These are phyloP conservation scores for Florisuga fusca DNA, from an alignment of 2,797 vertebrate genomes.

Conservation along the genomic window DNA sequence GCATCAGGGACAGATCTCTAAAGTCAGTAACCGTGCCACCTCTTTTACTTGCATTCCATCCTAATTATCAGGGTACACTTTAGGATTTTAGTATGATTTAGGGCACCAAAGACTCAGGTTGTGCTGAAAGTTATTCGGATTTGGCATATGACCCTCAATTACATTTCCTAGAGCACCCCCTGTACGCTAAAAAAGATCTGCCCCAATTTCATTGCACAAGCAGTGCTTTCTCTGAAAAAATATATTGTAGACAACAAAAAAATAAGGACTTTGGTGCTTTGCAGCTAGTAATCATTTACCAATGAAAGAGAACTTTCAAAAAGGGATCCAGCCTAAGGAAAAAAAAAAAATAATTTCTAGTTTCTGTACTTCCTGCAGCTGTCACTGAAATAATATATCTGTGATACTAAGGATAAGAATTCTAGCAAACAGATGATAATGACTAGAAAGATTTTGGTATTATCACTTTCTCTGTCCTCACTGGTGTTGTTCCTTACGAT, in stretches of 20 bases:
- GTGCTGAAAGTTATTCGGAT: not conserved
- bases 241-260: not conserved
- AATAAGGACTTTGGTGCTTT: not conserved
- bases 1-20: not conserved
- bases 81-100: not conserved
- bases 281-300: not conserved
- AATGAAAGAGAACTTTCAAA: not conserved
- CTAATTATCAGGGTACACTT: not conserved
- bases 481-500: not conserved
- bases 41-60: not conserved
- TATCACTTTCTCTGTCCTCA: not conserved
- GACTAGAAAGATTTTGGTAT: not conserved
- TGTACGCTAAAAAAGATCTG: not conserved
- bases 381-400: not conserved
- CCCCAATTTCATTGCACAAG: not conserved
- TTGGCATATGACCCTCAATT: not conserved
- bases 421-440: conserved; percentile 1
- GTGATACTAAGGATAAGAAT: not conserved
- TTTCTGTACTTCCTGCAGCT: not conserved
- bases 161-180: not conserved
- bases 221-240: not conserved
- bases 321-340: not conserved
- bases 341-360: no score
- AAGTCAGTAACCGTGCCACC: fast-evolving
- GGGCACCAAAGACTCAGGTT: not conserved